Base-by-base conservation (phyloP, 1,140 invertebrate genomes). In the Chironomus tepperi region DNA sequence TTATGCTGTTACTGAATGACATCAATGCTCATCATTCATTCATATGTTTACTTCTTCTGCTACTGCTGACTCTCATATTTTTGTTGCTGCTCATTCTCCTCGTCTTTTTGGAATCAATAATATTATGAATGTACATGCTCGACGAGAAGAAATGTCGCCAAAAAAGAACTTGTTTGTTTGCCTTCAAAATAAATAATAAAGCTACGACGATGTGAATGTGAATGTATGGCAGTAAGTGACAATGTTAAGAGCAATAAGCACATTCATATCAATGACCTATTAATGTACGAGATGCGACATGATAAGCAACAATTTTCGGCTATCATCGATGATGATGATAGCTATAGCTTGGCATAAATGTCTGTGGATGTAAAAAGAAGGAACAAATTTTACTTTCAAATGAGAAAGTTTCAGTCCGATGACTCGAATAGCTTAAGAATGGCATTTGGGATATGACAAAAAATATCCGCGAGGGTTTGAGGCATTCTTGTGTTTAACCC, bases 1-100 rank as follows among this genome's bases (percentile, higher is more conserved):
- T 34, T 34, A 34, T 34, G 24, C 24, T 34, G 42, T 42, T 42
- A 74, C 73, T 70, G 42, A 75, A 57, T 57, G 47, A 57, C 47
- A 34, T 34, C 24, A 34, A 34, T 5, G 24, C 24, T 34, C 24
- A 34, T 34, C 24, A 34, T 34, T 34, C 24, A 34, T 34, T 34
- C 24, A 34, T 47, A 10, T 47, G 8, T 47, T 47, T 15, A 10
- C 43, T 47, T 47, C 43, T 47, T 57, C 12, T 57, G n/a, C 15
- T n/a, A 57, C 12, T 57, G 24, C 47, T 57, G 9, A n/a, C 47
- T 57, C 47, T 57, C 43, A 57, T 5, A 15, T 10, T 9, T 47
- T 7, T 9, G 15, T 47, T 47, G 43, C 43, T n/a, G n/a, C n/a
- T n/a, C n/a, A 47, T 47, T 47, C 43, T 47, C 43, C n/a, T n/a